These are phyloP conservation scores for Pituophis catenifer DNA, from an alignment of 2,113 vertebrate genomes.

Conservation along the genomic window DNA sequence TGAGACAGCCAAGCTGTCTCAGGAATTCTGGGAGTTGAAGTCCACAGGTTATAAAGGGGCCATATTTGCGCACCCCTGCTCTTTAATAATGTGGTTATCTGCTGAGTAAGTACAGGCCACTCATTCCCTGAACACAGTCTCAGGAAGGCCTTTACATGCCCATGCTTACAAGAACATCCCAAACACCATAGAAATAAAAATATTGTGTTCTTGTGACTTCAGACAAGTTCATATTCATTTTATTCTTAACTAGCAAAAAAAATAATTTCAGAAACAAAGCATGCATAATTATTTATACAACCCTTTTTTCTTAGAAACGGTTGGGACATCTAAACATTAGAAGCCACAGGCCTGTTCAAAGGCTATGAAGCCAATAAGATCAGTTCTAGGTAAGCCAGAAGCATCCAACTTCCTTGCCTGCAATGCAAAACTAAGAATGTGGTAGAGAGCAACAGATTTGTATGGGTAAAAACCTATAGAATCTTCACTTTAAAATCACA, in stretches of 20 bases:
- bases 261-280: accelerated
- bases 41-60: no score
- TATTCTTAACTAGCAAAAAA: neutral
- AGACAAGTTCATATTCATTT: neutral
- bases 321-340: neutral
- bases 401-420: neutral
- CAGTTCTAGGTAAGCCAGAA: neutral
- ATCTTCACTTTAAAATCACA: neutral
- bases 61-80: neutral
- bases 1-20: no score
- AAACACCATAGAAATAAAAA: slow-evolving; percentile 22
- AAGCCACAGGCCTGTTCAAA: neutral
- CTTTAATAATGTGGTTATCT: neutral
- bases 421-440: neutral
- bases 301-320: neutral
- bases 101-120: neutral
- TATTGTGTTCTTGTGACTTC: neutral
- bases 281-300: neutral
- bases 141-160: neutral
- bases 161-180: neutral
- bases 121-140: accelerated
- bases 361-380: neutral
- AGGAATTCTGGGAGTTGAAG: no score
- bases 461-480: neutral
- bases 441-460: neutral